Evolutionary conservation across 2,888 invertebrate species (phyloP).

Genomic region (Volucella bombylans): DNA sequence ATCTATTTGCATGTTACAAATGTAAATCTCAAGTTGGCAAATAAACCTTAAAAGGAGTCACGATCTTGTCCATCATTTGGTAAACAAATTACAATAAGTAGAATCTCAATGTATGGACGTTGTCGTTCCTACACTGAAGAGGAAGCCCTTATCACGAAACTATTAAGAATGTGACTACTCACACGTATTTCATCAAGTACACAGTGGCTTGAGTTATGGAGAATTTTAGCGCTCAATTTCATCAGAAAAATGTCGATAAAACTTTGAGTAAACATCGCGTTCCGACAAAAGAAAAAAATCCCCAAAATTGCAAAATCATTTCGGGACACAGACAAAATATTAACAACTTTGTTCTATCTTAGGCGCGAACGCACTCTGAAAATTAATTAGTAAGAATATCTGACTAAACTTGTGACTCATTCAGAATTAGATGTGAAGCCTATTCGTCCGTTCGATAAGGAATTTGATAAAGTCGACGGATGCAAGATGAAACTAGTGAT

Average conservation of each 20-base stretch:
- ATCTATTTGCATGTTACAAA: too few relatives aligned
- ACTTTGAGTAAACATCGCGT: not conserved
- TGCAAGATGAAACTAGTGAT: too few relatives aligned
- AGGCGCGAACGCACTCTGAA: too few relatives aligned
- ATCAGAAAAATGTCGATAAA: not conserved
- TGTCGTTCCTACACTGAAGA: not conserved
- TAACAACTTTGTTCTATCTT: too few relatives aligned
- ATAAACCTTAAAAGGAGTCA: conserved; percentile 4
- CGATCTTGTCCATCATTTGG: conserved; percentile 14
- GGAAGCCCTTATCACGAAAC: not conserved
- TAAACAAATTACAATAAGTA: not conserved
- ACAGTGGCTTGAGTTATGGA: not conserved
- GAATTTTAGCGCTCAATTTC: not conserved
- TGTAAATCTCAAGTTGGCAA: conserved; percentile 1
- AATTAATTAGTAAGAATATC: not conserved
- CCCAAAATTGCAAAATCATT: too few relatives aligned
- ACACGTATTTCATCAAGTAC: not conserved
- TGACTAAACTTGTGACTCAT: not conserved
- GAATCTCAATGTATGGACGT: not conserved
- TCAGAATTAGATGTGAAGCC: not conserved
- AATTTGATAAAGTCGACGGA: too few relatives aligned
- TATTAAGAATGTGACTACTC: not conserved
- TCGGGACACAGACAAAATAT: too few relatives aligned
- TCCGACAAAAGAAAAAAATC: too few relatives aligned
- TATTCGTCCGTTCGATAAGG: too few relatives aligned